phyloP scores from a whole-genome alignment of 2,797 vertebrate genomes.

The Acrossocheilus fasciatus region DNA sequence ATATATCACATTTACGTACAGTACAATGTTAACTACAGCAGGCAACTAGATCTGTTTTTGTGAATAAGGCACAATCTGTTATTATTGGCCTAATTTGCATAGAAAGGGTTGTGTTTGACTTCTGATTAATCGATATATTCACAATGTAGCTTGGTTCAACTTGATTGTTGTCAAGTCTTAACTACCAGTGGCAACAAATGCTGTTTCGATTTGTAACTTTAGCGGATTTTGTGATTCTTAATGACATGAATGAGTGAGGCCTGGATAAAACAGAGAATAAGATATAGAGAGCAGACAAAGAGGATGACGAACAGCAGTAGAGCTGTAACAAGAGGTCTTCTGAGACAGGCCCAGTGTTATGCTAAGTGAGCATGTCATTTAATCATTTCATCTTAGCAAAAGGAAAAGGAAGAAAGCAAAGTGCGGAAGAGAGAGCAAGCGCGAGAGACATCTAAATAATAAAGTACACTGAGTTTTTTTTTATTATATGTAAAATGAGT shows the following conservation, averaged over 20 bases:
- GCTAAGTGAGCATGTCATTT: constrained; percentile 70
- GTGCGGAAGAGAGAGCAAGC: not conserved
- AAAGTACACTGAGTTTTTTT: not conserved
- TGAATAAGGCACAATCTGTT: no score
- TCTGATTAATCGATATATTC: not conserved
- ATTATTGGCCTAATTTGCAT: no score
- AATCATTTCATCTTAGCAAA: constrained; percentile 53
- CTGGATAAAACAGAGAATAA: not conserved
- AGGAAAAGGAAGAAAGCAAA: not conserved
- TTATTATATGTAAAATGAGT: constrained; percentile 12
- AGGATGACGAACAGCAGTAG: constrained; percentile 11
- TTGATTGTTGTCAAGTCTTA: not conserved
- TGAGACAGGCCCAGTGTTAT: constrained; percentile 61
- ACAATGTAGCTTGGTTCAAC: not conserved
- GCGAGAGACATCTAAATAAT: constrained; percentile 10
- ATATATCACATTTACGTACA: no score
- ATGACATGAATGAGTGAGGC: constrained; percentile 10
- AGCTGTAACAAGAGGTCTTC: constrained; percentile 35
- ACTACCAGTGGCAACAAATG: not conserved
- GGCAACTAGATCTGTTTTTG: no score
- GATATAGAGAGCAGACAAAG: constrained; percentile 2
- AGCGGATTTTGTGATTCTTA: not conserved
- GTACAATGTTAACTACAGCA: no score
- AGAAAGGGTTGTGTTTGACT: not conserved
- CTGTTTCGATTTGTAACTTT: not conserved